Conservation (phyloP, 1,140 invertebrate genomes). For the Caenorhabditis remanei region DNA sequence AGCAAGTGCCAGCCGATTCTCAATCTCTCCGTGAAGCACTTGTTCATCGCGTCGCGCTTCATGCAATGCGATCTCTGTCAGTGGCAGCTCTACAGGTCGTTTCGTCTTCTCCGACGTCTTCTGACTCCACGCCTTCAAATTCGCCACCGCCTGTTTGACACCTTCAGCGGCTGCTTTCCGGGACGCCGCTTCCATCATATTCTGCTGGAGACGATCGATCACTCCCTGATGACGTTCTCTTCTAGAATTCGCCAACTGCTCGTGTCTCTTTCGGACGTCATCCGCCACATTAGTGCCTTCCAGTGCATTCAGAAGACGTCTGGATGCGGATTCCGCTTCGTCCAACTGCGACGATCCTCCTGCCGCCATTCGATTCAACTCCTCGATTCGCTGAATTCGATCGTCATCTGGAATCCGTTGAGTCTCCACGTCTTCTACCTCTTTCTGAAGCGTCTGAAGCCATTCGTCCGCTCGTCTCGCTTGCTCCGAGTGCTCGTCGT, state of each 20-base stretch:
- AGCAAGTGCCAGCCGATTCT: constrained; percentile 45
- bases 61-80: constrained; percentile 27
- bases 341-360: constrained; percentile 44
- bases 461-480: constrained; percentile 38
- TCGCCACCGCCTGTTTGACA: constrained; percentile 50
- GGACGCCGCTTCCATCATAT: constrained; percentile 38
- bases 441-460: constrained; percentile 41
- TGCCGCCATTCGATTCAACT: constrained; percentile 49
- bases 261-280: constrained; percentile 53
- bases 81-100: constrained; percentile 28
- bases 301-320: constrained; percentile 51
- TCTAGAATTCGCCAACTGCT: constrained; percentile 6
- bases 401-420: constrained; percentile 14
- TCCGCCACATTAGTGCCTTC: constrained; percentile 47
- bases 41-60: constrained; percentile 61
- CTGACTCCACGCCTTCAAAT: constrained; percentile 31
- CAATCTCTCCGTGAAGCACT: constrained; percentile 57
- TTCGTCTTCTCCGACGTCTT: constrained; percentile 21
- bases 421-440: constrained; percentile 6
- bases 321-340: constrained; percentile 17
- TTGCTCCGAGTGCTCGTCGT: constrained; percentile 4
- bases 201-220: constrained; percentile 40
- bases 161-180: constrained; percentile 53
- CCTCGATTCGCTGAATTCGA: constrained; percentile 53
- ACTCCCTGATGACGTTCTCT: constrained; percentile 4